A percentile compares a stretch with the other conserved stretches of the same genome.
These are phyloP conservation scores for Euwallacea similis DNA, from an alignment of 1,140 invertebrate species.

Conservation along the genomic window DNA sequence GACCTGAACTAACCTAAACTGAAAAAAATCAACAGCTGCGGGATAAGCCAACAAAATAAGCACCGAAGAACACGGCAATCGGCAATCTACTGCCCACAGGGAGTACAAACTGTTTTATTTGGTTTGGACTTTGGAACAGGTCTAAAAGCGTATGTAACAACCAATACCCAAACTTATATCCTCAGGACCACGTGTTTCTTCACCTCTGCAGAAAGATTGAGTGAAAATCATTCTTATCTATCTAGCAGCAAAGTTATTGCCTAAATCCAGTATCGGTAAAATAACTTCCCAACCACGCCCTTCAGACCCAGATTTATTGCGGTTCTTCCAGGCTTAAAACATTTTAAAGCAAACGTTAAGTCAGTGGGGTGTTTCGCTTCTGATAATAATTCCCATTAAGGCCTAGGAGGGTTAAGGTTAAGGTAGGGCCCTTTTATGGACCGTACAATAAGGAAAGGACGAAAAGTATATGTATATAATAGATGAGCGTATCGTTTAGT, in stretches of 20 bases:
- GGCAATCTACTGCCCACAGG: not conserved
- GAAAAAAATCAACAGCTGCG: not conserved
- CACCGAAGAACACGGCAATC: not conserved
- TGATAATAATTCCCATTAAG: slow-evolving; percentile 1
- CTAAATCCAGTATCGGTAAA: not conserved
- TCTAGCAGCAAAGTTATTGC: not conserved
- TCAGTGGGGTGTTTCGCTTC: not conserved
- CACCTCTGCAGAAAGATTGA: not conserved
- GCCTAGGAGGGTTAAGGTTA: not conserved
- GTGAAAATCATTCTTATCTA: not conserved
- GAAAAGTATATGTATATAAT: too few relatives aligned
- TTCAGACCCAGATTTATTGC: not conserved
- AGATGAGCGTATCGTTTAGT: too few relatives aligned
- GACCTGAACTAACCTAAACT: not conserved
- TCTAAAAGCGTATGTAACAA: not conserved
- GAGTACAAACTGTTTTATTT: slow-evolving; percentile 1
- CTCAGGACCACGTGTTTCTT: too few relatives aligned
- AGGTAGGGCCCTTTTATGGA: too few relatives aligned
- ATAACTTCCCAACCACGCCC: not conserved
- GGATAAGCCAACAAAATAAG: not conserved
- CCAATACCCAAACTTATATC: not conserved
- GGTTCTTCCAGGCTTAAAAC: not conserved
- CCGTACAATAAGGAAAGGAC: too few relatives aligned
- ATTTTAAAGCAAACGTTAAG: slow-evolving; percentile 1
- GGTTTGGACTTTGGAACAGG: not conserved